Evolutionary conservation across 2,113 vertebrate species (phyloP).

Genomic region (Misgurnus mizolepis): DNA sequence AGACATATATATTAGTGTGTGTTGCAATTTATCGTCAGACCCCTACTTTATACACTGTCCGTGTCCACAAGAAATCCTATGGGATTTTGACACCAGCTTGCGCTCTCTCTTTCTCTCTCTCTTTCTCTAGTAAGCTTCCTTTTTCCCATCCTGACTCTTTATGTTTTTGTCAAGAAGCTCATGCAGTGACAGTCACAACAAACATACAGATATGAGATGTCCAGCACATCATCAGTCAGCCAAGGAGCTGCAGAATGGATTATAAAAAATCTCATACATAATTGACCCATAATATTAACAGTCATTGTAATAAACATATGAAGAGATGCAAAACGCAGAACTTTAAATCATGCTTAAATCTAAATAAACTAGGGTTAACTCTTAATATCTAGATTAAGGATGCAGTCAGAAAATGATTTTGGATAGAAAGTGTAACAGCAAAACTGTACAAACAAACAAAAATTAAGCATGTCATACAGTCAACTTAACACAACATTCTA

Average conservation of each 20-base stretch:
- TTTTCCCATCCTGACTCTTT: slow-evolving; percentile 51
- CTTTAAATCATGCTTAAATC: too few relatives aligned
- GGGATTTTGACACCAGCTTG: slow-evolving; percentile 37
- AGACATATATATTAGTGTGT: too few relatives aligned
- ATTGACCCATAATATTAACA: too few relatives aligned
- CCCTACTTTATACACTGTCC: too few relatives aligned
- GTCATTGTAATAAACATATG: too few relatives aligned
- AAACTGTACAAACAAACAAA: neutral
- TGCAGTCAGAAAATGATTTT: too few relatives aligned
- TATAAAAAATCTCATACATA: slow-evolving; percentile 1
- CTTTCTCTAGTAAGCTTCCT: neutral
- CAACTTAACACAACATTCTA: neutral
- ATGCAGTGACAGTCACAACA: neutral
- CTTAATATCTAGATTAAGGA: too few relatives aligned
- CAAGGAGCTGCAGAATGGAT: neutral
- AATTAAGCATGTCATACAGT: neutral
- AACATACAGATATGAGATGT: neutral
- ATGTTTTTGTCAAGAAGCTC: slow-evolving; percentile 47
- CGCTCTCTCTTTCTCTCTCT: neutral
- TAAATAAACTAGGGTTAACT: too few relatives aligned
- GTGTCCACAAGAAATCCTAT: slow-evolving; percentile 28
- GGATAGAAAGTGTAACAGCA: too few relatives aligned
- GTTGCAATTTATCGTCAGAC: too few relatives aligned
- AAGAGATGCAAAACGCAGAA: too few relatives aligned
- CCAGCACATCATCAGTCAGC: slow-evolving; percentile 12